These are phyloP conservation scores for Thunnus maccoyii DNA, from an alignment of 2,113 vertebrate species.

Conservation along the genomic window DNA sequence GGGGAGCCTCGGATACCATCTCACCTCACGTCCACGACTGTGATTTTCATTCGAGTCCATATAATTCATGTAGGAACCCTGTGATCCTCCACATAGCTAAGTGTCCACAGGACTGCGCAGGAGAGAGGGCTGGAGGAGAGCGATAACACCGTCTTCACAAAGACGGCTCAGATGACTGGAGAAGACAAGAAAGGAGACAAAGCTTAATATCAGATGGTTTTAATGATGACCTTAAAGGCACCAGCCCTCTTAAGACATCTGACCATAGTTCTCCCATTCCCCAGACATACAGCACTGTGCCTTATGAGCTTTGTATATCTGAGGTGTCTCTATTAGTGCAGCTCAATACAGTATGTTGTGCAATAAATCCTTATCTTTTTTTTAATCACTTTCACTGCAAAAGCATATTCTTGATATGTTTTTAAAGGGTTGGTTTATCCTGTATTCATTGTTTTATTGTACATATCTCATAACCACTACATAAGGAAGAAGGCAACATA, in stretches of 20 bases:
- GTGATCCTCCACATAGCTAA: constrained; percentile 19
- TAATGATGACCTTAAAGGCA: constrained; percentile 45
- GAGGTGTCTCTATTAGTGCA: background rate
- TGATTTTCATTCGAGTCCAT: constrained; percentile 46
- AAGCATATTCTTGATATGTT: too few species aligned
- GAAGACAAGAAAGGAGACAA: constrained; percentile 39
- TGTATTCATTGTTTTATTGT: too few species aligned
- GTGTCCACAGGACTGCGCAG: constrained; percentile 32
- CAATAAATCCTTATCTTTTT: too few species aligned
- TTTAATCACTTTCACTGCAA: too few species aligned
- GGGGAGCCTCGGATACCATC: constrained; percentile 41
- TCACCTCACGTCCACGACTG: constrained; percentile 8
- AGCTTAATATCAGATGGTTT: constrained; percentile 44
- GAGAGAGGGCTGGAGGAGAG: constrained; percentile 65
- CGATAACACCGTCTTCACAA: constrained; percentile 68
- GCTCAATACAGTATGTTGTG: background rate
- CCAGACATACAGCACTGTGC: background rate
- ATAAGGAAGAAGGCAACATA: too few species aligned
- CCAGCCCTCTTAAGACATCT: background rate
- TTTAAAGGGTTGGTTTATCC: too few species aligned
- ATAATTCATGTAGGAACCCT: constrained; percentile 54
- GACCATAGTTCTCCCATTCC: constrained; percentile 7
- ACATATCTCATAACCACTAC: too few species aligned
- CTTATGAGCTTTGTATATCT: background rate
- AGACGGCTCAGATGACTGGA: constrained; percentile 40